Conservation (phyloP, 2,888 invertebrate genomes). For the Heterodera filipjevi region DNA sequence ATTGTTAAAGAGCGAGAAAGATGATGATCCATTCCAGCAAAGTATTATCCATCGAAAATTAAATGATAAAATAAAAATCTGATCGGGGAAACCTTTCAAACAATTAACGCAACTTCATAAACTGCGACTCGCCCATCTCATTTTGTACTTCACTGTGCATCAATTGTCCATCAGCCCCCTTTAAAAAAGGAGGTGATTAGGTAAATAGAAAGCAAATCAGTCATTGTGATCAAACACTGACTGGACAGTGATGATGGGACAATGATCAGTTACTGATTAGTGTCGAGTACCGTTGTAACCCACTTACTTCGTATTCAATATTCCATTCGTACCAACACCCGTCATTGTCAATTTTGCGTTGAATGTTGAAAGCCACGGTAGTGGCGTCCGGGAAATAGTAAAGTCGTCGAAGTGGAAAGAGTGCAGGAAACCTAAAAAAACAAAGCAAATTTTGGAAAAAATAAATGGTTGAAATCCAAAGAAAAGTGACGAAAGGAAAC, state of each 20-base stretch:
- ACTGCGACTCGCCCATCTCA: conserved; percentile 28
- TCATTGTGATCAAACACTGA: background rate
- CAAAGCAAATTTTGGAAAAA: conserved; percentile 75
- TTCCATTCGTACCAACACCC: conserved; percentile 65
- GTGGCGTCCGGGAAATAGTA: conserved; percentile 47
- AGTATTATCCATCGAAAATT: background rate
- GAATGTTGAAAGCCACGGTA: conserved; percentile 49
- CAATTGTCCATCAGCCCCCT: background rate
- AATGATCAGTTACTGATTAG: background rate
- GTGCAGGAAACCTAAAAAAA: conserved; percentile 85
- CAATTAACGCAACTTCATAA: conserved; percentile 24
- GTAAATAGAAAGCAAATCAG: too few relatives aligned
- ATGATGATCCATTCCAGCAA: background rate
- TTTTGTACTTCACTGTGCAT: conserved; percentile 50
- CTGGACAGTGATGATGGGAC: background rate
- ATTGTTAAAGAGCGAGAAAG: too few relatives aligned
- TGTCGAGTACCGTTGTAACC: too few relatives aligned
- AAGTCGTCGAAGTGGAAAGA: conserved; percentile 75
- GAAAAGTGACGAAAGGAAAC: background rate
- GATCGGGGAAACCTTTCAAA: background rate
- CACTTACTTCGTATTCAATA: conserved; percentile 40
- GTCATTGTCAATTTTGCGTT: conserved; percentile 46
- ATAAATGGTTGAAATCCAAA: conserved; percentile 24
- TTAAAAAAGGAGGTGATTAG: background rate
- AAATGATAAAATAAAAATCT: conserved; percentile 20